Conservation (phyloP, 2,797 vertebrate genomes). For the Todus mexicanus region DNA sequence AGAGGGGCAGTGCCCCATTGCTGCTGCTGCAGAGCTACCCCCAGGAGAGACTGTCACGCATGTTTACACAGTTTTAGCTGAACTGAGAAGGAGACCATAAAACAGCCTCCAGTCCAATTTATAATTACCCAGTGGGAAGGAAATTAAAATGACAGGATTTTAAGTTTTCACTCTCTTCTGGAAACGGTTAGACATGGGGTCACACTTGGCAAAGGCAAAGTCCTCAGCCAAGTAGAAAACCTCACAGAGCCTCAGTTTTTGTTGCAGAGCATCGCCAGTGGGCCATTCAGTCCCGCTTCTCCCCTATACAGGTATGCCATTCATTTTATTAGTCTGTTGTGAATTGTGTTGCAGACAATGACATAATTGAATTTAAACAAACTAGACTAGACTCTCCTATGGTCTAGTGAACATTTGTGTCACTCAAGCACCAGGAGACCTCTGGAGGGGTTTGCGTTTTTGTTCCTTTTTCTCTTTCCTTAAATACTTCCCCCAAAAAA, state of each 20-base stretch:
- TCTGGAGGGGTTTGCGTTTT: background rate
- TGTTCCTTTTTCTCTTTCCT: background rate
- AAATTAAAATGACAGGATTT: conserved; percentile 7
- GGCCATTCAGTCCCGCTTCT: background rate
- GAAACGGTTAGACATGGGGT: background rate
- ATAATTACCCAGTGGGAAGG: background rate
- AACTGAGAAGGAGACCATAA: background rate
- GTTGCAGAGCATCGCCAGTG: background rate
- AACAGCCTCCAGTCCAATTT: background rate
- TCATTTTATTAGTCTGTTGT: background rate
- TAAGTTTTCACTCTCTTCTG: background rate
- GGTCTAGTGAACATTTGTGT: conserved; percentile 58
- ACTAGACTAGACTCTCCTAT: conserved; percentile 21
- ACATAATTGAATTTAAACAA: conserved; percentile 42
- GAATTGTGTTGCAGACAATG: conserved; percentile 19
- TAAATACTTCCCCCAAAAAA: background rate
- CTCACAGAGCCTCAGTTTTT: background rate
- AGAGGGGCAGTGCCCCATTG: background rate
- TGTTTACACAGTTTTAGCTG: background rate
- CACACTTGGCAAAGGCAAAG: background rate
- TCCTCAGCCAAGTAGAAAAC: background rate
- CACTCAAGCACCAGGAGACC: background rate
- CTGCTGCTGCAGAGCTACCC: background rate
- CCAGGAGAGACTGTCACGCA: background rate
- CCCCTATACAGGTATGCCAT: background rate